Evolutionary conservation across 2,888 invertebrate species (phyloP).

Genomic region (Caenorhabditis sp.): DNA sequence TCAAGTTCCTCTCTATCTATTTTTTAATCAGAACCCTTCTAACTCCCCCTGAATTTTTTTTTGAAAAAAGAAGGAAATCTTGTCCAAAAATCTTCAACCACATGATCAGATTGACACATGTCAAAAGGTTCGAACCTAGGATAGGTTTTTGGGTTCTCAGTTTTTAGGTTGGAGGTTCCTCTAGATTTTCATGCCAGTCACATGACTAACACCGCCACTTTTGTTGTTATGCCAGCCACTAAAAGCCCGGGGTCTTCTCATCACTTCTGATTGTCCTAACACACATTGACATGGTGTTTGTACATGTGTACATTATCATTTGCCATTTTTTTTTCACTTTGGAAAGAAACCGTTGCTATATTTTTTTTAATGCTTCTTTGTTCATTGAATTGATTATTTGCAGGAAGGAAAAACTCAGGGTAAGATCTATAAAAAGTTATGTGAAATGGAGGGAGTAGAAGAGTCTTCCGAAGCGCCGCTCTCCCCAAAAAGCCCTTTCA

Average conservation of each 20-base stretch:
- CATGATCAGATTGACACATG: slow-evolving; percentile 47
- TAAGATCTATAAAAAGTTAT: slow-evolving; percentile 44
- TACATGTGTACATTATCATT: slow-evolving; percentile 46
- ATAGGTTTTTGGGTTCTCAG: too few species aligned
- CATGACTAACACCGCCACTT: slow-evolving; percentile 23
- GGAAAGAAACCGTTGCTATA: too few species aligned
- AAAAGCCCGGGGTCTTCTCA: slow-evolving; percentile 17
- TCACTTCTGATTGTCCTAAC: slow-evolving; percentile 52
- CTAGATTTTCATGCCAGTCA: slow-evolving; percentile 25
- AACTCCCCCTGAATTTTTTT: too few species aligned
- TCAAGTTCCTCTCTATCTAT: too few species aligned
- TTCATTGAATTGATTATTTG: too few species aligned
- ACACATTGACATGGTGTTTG: slow-evolving; percentile 53
- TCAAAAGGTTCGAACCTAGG: too few species aligned
- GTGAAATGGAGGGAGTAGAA: slow-evolving; percentile 56
- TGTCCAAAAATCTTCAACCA: slow-evolving; percentile 17
- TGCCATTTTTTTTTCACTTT: too few species aligned
- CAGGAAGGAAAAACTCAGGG: too few species aligned
- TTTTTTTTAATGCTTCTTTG: too few species aligned
- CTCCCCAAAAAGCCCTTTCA: slow-evolving; percentile 53
- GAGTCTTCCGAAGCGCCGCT: slow-evolving; percentile 46
- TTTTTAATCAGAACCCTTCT: too few species aligned
- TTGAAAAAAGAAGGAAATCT: too few species aligned
- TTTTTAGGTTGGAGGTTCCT: too few species aligned
- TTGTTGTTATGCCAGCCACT: slow-evolving; percentile 2